Evolutionary conservation across 2,888 invertebrate species (phyloP).

Genomic region (Sminthurides aquaticus): DNA sequence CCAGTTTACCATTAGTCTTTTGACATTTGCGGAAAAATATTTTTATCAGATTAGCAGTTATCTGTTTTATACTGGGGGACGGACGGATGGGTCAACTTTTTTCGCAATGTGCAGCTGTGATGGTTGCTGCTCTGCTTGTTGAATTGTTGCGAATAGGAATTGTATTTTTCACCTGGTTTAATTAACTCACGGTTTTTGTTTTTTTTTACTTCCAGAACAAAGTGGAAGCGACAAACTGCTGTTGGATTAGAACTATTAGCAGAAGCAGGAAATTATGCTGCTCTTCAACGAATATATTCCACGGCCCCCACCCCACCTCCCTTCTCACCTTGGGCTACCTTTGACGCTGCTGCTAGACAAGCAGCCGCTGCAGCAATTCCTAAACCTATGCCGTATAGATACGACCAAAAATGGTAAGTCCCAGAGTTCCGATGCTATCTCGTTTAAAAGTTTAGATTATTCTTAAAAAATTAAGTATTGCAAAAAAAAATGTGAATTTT

Average conservation of each 20-base stretch:
- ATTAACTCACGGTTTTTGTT: slow-evolving; percentile 6
- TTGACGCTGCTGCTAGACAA: slow-evolving; percentile 61
- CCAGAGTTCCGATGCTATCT: background rate
- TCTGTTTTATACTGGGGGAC: no score
- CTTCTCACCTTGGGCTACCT: slow-evolving; percentile 50
- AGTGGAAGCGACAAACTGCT: slow-evolving; percentile 98
- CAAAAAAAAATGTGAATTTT: no score
- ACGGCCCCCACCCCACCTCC: slow-evolving; percentile 54
- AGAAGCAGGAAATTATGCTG: slow-evolving; percentile 95
- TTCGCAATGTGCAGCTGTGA: no score
- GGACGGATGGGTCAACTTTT: no score
- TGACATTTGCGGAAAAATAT: no score
- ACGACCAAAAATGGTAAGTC: slow-evolving; percentile 29
- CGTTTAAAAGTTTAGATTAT: background rate
- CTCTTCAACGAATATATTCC: slow-evolving; percentile 90
- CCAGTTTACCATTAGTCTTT: no score
- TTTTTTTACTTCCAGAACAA: slow-evolving; percentile 64
- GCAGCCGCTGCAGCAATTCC: slow-evolving; percentile 57
- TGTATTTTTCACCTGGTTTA: slow-evolving; percentile 6
- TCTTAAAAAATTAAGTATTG: no score
- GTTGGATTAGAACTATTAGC: slow-evolving; percentile 93
- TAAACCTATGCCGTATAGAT: slow-evolving; percentile 75
- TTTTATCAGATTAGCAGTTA: no score
- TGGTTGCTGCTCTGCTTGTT: no score
- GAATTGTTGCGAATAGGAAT: no score